Evolutionary conservation across 1,140 invertebrate genomes (phyloP).

Genomic region (Gyrodactylus salaris): DNA sequence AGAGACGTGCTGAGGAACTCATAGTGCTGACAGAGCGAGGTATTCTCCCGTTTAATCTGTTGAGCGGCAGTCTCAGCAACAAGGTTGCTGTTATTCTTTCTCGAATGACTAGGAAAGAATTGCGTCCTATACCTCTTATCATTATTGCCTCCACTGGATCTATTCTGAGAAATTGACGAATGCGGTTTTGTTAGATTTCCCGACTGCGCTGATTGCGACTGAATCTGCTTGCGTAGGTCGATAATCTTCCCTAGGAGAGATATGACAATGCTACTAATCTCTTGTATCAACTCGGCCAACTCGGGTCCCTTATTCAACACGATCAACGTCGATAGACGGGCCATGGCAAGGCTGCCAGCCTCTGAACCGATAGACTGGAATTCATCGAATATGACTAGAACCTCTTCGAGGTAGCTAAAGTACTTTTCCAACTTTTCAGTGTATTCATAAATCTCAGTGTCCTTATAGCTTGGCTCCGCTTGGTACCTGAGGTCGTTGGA

Average conservation of each 20-base stretch:
- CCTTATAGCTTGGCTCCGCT: no score
- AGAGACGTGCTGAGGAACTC: no score
- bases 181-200: background rate
- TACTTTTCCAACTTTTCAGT: no score
- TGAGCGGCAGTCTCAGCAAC: background rate
- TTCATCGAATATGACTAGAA: no score
- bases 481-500: no score
- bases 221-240: background rate
- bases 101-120: background rate
- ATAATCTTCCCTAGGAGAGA: background rate
- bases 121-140: background rate
- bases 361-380: no score
- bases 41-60: background rate
- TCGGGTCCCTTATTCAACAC: background rate
- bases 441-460: no score
- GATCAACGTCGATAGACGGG: background rate
- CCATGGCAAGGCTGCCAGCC: no score
- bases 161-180: background rate
- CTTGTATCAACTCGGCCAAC: background rate
- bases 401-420: no score
- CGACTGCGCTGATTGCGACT: background rate
- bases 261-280: background rate
- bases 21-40: no score
- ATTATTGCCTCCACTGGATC: background rate
- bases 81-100: background rate